These are phyloP conservation scores for Ormyrus labotus DNA, from an alignment of 2,888 invertebrate species.

Conservation along the genomic window DNA sequence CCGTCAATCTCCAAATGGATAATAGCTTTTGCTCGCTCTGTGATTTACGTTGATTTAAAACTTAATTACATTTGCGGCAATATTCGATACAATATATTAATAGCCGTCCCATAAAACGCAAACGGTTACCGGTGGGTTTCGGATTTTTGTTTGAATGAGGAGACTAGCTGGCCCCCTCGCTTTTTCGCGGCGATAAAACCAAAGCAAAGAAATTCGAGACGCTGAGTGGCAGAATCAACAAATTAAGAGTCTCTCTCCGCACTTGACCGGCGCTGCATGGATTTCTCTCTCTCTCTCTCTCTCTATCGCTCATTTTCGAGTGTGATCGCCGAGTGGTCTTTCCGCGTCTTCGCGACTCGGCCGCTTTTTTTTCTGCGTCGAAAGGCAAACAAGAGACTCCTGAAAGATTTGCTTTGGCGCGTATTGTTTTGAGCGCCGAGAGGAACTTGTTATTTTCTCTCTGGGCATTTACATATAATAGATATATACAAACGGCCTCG, in stretches of 20 bases:
- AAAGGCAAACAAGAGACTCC: background rate
- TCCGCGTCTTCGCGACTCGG: background rate
- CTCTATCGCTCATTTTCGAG: conserved; percentile 26
- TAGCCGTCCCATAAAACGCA: too few relatives aligned
- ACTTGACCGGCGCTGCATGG: background rate
- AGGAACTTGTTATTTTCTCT: too few relatives aligned
- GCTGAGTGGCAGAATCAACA: conserved; percentile 62
- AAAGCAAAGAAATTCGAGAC: conserved; percentile 45
- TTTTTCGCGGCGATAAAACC: background rate
- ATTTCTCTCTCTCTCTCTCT: conserved; percentile 1
- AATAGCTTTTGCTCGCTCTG: too few relatives aligned
- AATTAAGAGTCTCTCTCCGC: conserved; percentile 65
- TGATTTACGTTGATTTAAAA: too few relatives aligned
- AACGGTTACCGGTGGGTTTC: too few relatives aligned
- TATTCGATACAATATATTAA: too few relatives aligned
- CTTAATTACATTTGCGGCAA: too few relatives aligned
- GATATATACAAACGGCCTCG: too few relatives aligned
- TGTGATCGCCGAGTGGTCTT: conserved; percentile 17
- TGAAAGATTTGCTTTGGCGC: conserved; percentile 4
- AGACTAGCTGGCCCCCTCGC: too few relatives aligned
- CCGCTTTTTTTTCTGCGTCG: background rate
- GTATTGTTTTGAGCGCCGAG: background rate
- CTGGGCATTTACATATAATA: too few relatives aligned
- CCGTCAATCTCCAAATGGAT: too few relatives aligned
- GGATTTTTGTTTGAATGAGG: background rate